Base-by-base conservation (phyloP, 2,888 invertebrate species). In the Pristionchus maxplancki region DNA sequence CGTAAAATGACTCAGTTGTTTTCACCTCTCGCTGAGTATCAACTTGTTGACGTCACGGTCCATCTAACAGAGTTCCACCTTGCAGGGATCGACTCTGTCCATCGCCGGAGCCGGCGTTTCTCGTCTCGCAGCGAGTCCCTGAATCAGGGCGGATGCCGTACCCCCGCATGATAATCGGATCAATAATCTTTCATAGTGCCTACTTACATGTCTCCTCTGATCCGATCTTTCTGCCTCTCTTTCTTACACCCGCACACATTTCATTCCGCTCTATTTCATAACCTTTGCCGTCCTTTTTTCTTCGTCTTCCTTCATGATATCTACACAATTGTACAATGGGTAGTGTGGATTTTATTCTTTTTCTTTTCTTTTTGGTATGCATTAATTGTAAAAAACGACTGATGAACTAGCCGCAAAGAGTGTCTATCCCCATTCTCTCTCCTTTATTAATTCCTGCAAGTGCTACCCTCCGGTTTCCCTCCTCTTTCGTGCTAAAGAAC, bases 81-180 rank as follows among this genome's bases (percentile, higher is more conserved):
- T 78, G 40, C 78, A 78, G 78, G 78, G 78, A 48, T 78, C 78
- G 44, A 78, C 78, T 4, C 78, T 78, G 11, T 78, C 78, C 78
- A 78, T 78, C 78, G 15, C 40, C 6, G 78, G 78, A n/a, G 78
- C 78, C 48, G 78, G 78, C 48, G 44, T 78, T 40, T 44, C 44
- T 78, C 78, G 78, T 44, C 40, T 74, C 71, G 40, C 71, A 8
- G 71, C 71, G 37, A 74, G 71, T 24, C 44, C 78, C 78, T 78
- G 44, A 78, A 48, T 78, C 40, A 71, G 34, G 71, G 34, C 15
- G 37, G 1, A 74, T 74, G 40, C 74, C 28, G 78, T 44, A 78
- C 17, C 78, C 28, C 78, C 67, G 11, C 34, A 4, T 11, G 74
- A 40, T 78, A 78, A 78, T 78, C 48, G 78, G 78, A 78, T 78